Conservation (phyloP, 2,888 invertebrate genomes). For the Caenorhabditis uteleia region DNA sequence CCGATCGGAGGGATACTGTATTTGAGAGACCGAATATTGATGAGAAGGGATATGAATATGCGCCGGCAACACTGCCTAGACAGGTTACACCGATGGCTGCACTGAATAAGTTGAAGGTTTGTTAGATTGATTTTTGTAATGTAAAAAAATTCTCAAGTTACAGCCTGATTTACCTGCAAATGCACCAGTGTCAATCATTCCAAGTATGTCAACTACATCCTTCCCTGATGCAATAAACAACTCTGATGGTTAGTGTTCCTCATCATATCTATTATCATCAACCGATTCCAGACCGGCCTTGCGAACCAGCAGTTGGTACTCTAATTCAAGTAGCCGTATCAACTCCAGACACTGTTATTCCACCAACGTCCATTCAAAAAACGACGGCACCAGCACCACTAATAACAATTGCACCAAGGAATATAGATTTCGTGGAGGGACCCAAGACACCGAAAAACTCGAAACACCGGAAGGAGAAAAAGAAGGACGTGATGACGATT, state of each 20-base stretch:
- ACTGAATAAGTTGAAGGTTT: slow-evolving; percentile 8
- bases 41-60: slow-evolving; percentile 8
- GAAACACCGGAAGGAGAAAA: slow-evolving; percentile 22
- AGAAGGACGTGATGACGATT: slow-evolving; percentile 7
- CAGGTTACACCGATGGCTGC: slow-evolving; percentile 39
- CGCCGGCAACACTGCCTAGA: slow-evolving; percentile 50
- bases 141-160: too few species aligned
- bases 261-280: neutral
- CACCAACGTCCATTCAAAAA: neutral
- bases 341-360: slow-evolving; percentile 1
- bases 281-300: slow-evolving; percentile 3
- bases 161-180: slow-evolving; percentile 33
- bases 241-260: slow-evolving; percentile 4
- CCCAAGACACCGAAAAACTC: slow-evolving; percentile 23
- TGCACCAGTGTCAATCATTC: slow-evolving; percentile 36
- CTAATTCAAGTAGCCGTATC: slow-evolving; percentile 26
- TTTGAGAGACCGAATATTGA: slow-evolving; percentile 7
- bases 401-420: neutral
- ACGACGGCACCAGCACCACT: neutral
- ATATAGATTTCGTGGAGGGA: slow-evolving; percentile 17
- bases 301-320: slow-evolving; percentile 24
- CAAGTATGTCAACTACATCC: slow-evolving; percentile 34
- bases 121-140: neutral
- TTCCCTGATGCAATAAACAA: slow-evolving; percentile 24
- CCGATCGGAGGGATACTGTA: slow-evolving; percentile 28